phyloP scores from a whole-genome alignment of 2,113 vertebrate species.

The Craseonycteris thonglongyai region DNA sequence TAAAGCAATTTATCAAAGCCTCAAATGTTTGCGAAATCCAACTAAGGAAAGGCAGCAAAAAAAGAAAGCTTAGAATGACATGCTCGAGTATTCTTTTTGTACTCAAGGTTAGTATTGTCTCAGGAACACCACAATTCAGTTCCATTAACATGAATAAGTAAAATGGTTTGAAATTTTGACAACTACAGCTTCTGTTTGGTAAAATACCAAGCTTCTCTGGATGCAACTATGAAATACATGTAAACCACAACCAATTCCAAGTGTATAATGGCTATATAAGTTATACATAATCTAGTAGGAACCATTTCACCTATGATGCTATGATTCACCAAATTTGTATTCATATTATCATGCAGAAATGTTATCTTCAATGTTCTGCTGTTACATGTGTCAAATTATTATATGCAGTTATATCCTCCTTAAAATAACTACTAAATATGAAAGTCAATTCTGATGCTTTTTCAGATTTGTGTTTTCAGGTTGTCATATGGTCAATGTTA shows the following conservation, averaged over 20 bases:
- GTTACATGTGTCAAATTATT: background rate
- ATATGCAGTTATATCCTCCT: background rate
- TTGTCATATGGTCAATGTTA: background rate
- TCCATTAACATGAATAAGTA: background rate
- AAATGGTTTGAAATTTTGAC: background rate
- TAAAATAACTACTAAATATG: background rate
- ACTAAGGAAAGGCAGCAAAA: background rate
- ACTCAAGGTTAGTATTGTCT: background rate
- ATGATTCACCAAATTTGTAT: background rate
- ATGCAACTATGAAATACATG: background rate
- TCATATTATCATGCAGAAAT: background rate
- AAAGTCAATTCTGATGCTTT: background rate
- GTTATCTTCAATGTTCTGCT: background rate
- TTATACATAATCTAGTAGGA: background rate
- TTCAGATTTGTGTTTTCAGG: background rate
- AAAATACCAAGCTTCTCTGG: background rate
- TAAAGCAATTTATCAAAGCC: background rate
- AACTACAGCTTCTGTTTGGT: background rate
- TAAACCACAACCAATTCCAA: conserved; percentile 1
- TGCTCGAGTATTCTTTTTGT: background rate
- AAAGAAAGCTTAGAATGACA: background rate
- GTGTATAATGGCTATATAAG: background rate
- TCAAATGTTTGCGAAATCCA: background rate
- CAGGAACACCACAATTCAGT: background rate
- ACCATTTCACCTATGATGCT: background rate